Base-by-base conservation (phyloP, 2,797 vertebrate species). In the Cossypha dichroa region DNA sequence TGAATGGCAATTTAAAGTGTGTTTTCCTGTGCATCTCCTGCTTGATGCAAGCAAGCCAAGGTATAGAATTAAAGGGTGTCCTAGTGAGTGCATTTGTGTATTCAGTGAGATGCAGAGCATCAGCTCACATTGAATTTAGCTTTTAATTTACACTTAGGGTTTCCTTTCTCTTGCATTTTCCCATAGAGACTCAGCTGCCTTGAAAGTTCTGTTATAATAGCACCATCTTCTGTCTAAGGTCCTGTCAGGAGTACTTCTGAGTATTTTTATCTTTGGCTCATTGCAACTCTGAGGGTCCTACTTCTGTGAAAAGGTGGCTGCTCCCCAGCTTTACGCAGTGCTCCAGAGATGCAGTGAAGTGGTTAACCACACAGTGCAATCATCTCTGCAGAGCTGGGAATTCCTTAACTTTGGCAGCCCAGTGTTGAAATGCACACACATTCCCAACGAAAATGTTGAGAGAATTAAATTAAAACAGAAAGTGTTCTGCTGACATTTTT, bases 221-320 rank as follows among this genome's bases (percentile, higher is more conserved):
- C 90, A 95, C 85, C 92, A 92, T 86, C 93, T 96, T 97, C 94
- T 96, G 92, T 94, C 82, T 84, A 69, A 64, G 0, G 1, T 38
- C 43, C 78, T 56, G 15, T 22, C 51, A 77, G 54, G 38, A 95
- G 40, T n/a, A 46, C 28, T 63, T 64, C 48, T 38, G 66, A 78
- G 25, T 29, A 23, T 19, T 91, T 91, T 72, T 80, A 7, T 41
- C 52, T 72, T 73, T 66, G 58, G 13, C 60, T 86, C 38, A 25
- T 25, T 88, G 62, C 16, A 58, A 16, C 38, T 92, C 31, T 56
- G 34, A 63, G 36, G 31, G 41, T 43, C 9, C 15, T 15, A 7
- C 6, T 36, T 68, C 51, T 66, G 68, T 6, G 4, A 55, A 89
- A 68, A 80, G 43, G 19, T 59, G 56, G 15, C 29, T 52, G 38